Percentiles rank a stretch among this genome's conserved stretches.
Conservation (phyloP, 1,140 invertebrate genomes). For the Sitodiplosis mosellana region DNA sequence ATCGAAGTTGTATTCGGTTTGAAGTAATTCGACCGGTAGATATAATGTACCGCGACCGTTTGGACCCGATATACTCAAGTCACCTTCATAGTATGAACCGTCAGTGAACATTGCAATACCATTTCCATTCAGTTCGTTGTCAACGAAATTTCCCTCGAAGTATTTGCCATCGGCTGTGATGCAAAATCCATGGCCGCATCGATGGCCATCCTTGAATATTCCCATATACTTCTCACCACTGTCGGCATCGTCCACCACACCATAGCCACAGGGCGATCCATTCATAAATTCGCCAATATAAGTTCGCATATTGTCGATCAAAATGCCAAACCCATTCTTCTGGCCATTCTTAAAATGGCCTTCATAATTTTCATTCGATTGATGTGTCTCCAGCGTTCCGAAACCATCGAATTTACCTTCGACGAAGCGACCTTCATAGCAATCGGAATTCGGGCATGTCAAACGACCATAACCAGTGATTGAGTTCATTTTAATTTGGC, state of each 20-base stretch:
- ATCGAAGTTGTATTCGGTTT: not conserved
- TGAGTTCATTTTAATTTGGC: slow-evolving; percentile 55
- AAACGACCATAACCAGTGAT: slow-evolving; percentile 56
- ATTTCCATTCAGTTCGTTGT: slow-evolving; percentile 59
- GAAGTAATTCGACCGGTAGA: slow-evolving; percentile 42
- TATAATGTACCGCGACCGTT: slow-evolving; percentile 62
- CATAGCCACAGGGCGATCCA: slow-evolving; percentile 63
- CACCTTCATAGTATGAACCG: slow-evolving; percentile 74
- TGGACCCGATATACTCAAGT: slow-evolving; percentile 39
- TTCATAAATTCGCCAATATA: slow-evolving; percentile 72
- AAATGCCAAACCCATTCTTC: slow-evolving; percentile 65
- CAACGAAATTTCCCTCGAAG: slow-evolving; percentile 68
- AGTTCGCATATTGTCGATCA: slow-evolving; percentile 60
- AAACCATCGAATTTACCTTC: slow-evolving; percentile 66
- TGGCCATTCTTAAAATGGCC: slow-evolving; percentile 69
- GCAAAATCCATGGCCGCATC: slow-evolving; percentile 61
- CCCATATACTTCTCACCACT: slow-evolving; percentile 79
- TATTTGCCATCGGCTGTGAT: slow-evolving; percentile 79
- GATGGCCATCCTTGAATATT: slow-evolving; percentile 63
- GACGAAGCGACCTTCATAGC: slow-evolving; percentile 70
- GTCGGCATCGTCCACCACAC: slow-evolving; percentile 69
- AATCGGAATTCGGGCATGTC: slow-evolving; percentile 23
- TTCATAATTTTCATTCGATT: slow-evolving; percentile 53
- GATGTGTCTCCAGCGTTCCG: slow-evolving; percentile 47
- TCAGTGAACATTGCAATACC: slow-evolving; percentile 78